Evolutionary conservation across 2,888 invertebrate genomes (phyloP).

Genomic region (Brenthis daphne): DNA sequence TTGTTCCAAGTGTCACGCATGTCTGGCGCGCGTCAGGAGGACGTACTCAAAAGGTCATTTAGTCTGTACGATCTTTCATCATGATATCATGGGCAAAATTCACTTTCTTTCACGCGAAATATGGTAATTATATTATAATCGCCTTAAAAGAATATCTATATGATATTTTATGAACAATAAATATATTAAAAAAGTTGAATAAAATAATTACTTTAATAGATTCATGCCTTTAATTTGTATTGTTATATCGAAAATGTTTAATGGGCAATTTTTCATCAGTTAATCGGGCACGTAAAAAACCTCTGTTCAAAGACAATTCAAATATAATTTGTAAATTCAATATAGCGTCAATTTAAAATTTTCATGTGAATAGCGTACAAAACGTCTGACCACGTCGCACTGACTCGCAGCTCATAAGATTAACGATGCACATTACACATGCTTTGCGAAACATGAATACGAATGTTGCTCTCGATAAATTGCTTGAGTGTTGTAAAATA

Average conservation of each 20-base stretch:
- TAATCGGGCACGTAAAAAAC: too few species aligned
- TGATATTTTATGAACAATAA: too few species aligned
- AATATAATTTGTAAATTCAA: background rate
- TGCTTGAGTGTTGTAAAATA: conserved; percentile 34
- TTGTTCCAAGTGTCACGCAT: conserved; percentile 18
- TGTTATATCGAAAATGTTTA: too few species aligned
- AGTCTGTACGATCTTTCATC: conserved; percentile 11
- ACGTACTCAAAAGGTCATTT: conserved; percentile 19
- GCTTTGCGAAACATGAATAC: conserved; percentile 47
- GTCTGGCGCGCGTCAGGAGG: conserved; percentile 20
- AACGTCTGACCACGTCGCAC: conserved; percentile 22
- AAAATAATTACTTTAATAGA: too few species aligned
- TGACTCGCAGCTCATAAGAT: conserved; percentile 35
- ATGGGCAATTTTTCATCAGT: too few species aligned
- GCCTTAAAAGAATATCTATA: too few species aligned
- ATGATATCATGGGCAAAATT: conserved; percentile 4
- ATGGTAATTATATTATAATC: background rate
- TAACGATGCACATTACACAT: conserved; percentile 44
- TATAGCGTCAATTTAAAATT: conserved; percentile 3
- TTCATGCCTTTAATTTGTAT: too few species aligned
- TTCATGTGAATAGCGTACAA: conserved; percentile 13
- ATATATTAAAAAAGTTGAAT: too few species aligned
- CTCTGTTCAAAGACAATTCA: background rate
- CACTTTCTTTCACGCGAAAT: background rate
- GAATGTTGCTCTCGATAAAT: conserved; percentile 51